phyloP scores from a whole-genome alignment of 2,797 vertebrate species.

The Neomorphus geoffroyi region DNA sequence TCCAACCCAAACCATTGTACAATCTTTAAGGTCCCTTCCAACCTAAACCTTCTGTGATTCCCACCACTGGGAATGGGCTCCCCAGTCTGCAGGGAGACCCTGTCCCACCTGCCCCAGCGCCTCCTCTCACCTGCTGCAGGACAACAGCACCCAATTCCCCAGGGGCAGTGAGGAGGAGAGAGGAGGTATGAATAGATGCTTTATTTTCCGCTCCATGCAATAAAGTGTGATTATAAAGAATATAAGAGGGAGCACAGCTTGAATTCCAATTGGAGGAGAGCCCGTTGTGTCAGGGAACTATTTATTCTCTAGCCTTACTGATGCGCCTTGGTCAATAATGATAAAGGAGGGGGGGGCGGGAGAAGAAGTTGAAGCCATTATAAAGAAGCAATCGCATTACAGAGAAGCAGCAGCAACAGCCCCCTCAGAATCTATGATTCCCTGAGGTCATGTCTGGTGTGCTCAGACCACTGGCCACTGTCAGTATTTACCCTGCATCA shows the following conservation, averaged over 20 bases:
- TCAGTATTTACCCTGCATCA: slow-evolving; percentile 60
- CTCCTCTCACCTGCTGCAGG: neutral
- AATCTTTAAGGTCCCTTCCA: no score
- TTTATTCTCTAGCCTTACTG: slow-evolving; percentile 58
- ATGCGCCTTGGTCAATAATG: slow-evolving; percentile 69
- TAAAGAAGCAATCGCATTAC: slow-evolving; percentile 60
- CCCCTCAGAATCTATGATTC: slow-evolving; percentile 50
- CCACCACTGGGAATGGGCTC: neutral
- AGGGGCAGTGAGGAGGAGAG: neutral
- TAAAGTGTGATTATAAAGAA: slow-evolving; percentile 63
- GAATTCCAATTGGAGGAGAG: slow-evolving; percentile 54
- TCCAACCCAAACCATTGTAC: no score
- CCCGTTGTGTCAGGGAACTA: slow-evolving; percentile 65
- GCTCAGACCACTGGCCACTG: slow-evolving; percentile 58
- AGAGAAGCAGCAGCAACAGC: slow-evolving; percentile 10
- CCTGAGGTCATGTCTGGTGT: slow-evolving; percentile 51
- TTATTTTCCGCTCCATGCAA: slow-evolving; percentile 45
- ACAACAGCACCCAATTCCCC: neutral
- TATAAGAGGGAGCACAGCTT: slow-evolving; percentile 48
- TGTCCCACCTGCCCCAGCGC: neutral
- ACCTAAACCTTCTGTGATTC: no score
- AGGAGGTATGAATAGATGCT: neutral
- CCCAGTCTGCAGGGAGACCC: neutral
- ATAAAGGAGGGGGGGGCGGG: neutral
- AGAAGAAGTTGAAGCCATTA: slow-evolving; percentile 58